Evolutionary conservation across 1,140 invertebrate species (phyloP).

Genomic region (Lordiphosa stackelbergi): DNA sequence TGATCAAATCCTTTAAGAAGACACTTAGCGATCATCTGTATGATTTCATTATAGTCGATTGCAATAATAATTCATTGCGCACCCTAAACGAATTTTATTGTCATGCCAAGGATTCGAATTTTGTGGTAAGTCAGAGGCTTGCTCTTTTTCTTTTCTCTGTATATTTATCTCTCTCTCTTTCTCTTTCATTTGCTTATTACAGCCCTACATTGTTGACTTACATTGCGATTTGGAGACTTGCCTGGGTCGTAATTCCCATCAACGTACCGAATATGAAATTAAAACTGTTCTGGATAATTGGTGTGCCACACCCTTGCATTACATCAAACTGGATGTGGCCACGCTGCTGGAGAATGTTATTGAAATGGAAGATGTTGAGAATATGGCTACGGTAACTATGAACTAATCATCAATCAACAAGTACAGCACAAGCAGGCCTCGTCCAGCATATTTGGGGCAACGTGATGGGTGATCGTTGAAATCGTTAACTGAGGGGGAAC

Average conservation of each 20-base stretch:
- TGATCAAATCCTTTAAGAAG: slow-evolving; percentile 95
- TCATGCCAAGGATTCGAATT: slow-evolving; percentile 91
- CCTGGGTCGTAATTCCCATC: slow-evolving; percentile 90
- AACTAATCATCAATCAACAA: slow-evolving; percentile 10
- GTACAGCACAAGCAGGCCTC: background rate
- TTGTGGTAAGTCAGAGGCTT: slow-evolving; percentile 83
- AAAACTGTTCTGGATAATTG: slow-evolving; percentile 86
- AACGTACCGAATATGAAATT: slow-evolving; percentile 88
- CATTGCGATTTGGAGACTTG: slow-evolving; percentile 88
- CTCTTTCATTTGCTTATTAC: no score
- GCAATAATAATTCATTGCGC: slow-evolving; percentile 88
- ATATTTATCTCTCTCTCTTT: background rate
- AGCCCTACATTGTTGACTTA: slow-evolving; percentile 82
- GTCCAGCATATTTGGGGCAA: no score
- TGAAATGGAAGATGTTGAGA: slow-evolving; percentile 81
- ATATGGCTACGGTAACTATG: slow-evolving; percentile 76
- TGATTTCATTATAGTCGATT: slow-evolving; percentile 94
- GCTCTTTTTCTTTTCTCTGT: background rate
- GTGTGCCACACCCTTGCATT: slow-evolving; percentile 85
- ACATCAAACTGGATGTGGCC: slow-evolving; percentile 86
- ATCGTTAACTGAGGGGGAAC: background rate
- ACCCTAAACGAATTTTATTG: slow-evolving; percentile 93
- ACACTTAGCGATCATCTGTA: slow-evolving; percentile 94
- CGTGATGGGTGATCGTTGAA: slow-evolving; percentile 2
- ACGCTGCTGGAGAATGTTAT: slow-evolving; percentile 88